Evolutionary conservation across 2,888 invertebrate genomes (phyloP), one percentile per base, ranked within the genome.

Genomic region (Pediacus dermestoides): DNA sequence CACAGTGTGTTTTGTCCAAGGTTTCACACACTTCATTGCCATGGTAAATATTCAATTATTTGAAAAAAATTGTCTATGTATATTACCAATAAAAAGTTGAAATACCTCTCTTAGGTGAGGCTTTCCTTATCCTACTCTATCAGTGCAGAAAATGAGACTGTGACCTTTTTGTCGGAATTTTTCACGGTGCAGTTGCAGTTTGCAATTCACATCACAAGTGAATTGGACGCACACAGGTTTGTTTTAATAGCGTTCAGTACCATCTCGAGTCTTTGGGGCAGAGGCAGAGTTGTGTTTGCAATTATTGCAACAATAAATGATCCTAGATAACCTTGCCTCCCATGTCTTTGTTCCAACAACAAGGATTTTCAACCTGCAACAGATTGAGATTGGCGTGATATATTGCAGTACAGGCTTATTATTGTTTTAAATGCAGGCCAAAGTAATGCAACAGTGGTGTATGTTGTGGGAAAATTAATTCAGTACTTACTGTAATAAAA

Each of bases 81-180:
- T 51, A 49, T 46, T 31, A 27, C 47, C 35, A 44, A 53, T 52
- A 62, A 64, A 59, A 59, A 60, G 53, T 50, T 53, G 58, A 62
- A 64, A 67, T 68, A 58, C 64, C 64, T 64, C 48, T 47, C 48
- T 45, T 66, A 67, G 68, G 68, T 63, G 67, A 67, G 68, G 68
- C 67, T 64, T 63, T 63, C 65, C 64, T 63, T 63, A 58, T 63
- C 61, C 59, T 59, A 48, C 48, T 43, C 38, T 21, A 31, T n/a
- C n/a, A n/a, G n/a, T n/a, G n/a, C n/a, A n/a, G n/a, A n/a, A n/a
- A 54, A 56, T 53, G 46, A 60, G 56, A 61, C 51, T 57, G 58
- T 61, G 64, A 64, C 64, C 64, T 64, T 63, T 61, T 50, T 44
- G 41, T 33, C 28, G 34, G 43, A 44, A 43, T 39, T 48, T 46